These are phyloP conservation scores for Psilopsiagon aymara DNA, from an alignment of 2,113 vertebrate genomes.

Conservation along the genomic window DNA sequence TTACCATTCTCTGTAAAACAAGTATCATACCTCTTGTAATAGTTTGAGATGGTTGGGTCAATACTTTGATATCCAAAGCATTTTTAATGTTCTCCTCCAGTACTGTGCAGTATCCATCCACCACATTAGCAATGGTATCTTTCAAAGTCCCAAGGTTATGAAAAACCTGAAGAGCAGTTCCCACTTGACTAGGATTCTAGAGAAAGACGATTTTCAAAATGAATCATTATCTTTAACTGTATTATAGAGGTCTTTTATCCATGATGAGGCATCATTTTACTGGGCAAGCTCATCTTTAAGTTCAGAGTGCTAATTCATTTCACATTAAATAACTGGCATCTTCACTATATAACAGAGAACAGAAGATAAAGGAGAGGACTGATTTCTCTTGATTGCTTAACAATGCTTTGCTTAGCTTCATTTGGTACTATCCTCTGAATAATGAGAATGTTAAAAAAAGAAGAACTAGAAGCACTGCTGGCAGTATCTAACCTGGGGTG, in stretches of 20 bases:
- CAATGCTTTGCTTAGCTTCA: neutral
- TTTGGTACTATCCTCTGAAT: neutral
- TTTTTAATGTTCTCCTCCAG: constrained; percentile 87
- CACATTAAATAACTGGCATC: neutral
- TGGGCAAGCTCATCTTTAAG: neutral
- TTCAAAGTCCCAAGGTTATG: constrained; percentile 92
- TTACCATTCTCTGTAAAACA: neutral
- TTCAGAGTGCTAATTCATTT: neutral
- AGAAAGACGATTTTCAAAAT: neutral
- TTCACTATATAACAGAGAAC: neutral
- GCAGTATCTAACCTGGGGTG: neutral
- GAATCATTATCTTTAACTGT: neutral
- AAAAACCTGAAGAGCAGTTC: constrained; percentile 96
- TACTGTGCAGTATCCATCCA: constrained; percentile 85
- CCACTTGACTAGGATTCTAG: constrained; percentile 96
- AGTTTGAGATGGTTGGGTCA: constrained; percentile 86
- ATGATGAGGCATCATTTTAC: neutral
- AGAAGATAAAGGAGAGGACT: neutral
- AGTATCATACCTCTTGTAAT: constrained; percentile 81
- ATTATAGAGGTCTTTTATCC: neutral
- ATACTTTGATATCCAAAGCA: constrained; percentile 91
- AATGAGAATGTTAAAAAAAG: neutral
- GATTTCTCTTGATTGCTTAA: neutral
- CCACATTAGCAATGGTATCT: constrained; percentile 84
- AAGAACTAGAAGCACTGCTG: neutral